phyloP scores from a whole-genome alignment of 2,113 vertebrate genomes.

The Chloropsis hardwickii region DNA sequence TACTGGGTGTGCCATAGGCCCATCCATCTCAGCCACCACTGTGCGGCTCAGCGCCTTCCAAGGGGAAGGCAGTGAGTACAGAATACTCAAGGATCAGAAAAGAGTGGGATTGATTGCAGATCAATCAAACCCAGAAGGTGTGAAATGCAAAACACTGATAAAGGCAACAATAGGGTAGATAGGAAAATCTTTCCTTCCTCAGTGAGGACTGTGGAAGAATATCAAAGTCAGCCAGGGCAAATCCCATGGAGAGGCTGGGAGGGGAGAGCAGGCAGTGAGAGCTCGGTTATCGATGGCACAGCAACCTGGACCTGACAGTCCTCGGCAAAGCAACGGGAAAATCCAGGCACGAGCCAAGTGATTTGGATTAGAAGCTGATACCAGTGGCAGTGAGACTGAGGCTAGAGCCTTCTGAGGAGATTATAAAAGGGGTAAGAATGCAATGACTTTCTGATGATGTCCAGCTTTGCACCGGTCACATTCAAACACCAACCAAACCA shows the following conservation, averaged over 20 bases:
- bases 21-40: background rate
- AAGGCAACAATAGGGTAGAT: background rate
- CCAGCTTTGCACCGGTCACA: background rate
- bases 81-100: background rate
- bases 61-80: background rate
- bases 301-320: background rate
- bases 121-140: background rate
- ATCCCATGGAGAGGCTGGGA: background rate
- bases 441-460: background rate
- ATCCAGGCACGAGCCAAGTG: background rate
- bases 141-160: background rate
- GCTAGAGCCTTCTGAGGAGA: background rate
- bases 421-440: background rate
- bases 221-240: background rate
- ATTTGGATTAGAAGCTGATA: background rate
- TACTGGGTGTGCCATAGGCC: background rate
- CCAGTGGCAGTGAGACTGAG: background rate
- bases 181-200: background rate
- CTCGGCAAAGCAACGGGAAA: background rate
- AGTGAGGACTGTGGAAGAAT: background rate
- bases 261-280: background rate
- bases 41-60: background rate
- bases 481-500: background rate
- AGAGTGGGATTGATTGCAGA: background rate
- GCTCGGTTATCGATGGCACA: accelerated